phyloP scores from a whole-genome alignment of 2,888 invertebrate species.

The Rhagonycha lutea region DNA sequence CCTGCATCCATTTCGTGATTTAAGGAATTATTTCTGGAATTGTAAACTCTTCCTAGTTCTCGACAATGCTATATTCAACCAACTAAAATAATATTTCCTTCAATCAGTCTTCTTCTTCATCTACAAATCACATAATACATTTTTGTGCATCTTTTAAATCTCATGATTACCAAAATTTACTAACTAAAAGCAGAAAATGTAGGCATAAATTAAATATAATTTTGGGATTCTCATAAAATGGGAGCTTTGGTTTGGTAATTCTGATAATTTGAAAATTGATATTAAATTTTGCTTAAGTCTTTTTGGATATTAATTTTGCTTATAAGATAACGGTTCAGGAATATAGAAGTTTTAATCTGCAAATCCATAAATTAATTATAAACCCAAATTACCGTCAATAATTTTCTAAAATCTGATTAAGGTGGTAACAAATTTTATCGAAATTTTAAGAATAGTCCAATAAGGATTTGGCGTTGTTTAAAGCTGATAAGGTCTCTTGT shows the following conservation, averaged over 20 bases:
- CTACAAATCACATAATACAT: no score
- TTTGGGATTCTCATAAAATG: neutral
- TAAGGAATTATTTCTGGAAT: no score
- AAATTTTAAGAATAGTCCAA: neutral
- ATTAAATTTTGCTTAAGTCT: neutral
- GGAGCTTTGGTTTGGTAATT: neutral
- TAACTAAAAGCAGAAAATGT: neutral
- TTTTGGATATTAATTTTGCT: neutral
- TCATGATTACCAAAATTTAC: no score
- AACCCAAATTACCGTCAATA: neutral
- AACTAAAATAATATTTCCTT: no score
- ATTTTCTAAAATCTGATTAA: neutral
- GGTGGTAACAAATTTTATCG: neutral
- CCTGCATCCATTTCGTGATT: no score
- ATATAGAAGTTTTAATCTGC: constrained; percentile 1
- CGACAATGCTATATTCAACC: no score
- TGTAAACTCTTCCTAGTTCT: no score
- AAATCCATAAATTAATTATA: constrained; percentile 1
- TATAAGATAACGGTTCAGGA: neutral
- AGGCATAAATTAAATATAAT: neutral
- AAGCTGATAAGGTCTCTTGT: neutral
- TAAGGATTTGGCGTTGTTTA: neutral
- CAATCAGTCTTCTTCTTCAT: no score
- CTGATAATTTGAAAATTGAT: constrained; percentile 1
- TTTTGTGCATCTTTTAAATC: no score